These are phyloP conservation scores for Sminthurinus aureus DNA, from an alignment of 2,888 invertebrate species.

Conservation along the genomic window DNA sequence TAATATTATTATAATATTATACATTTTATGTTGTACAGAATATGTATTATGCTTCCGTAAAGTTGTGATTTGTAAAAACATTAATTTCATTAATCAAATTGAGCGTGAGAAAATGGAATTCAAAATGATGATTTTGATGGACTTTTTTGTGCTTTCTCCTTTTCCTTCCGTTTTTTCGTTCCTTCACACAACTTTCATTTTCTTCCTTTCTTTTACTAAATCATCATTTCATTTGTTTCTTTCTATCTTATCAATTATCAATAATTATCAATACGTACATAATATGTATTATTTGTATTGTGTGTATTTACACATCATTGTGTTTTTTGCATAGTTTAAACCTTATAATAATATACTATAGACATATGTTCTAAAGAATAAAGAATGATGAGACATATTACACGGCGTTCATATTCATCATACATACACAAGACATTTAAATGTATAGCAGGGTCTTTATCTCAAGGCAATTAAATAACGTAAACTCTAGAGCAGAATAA, in stretches of 20 bases:
- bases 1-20: too few species aligned
- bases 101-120: slow-evolving; percentile 20
- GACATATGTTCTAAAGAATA: too few species aligned
- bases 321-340: background rate
- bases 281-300: background rate
- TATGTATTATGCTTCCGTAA: background rate
- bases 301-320: background rate
- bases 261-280: background rate
- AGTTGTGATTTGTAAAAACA: background rate
- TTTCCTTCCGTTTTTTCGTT: too few species aligned
- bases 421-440: too few species aligned
- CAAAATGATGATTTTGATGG: too few species aligned
- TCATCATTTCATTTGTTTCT: background rate
- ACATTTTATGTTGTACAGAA: background rate
- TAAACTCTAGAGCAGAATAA: too few species aligned
- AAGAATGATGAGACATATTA: too few species aligned
- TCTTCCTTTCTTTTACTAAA: background rate
- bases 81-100: background rate
- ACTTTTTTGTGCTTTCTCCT: too few species aligned
- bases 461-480: slow-evolving; percentile 12
- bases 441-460: too few species aligned
- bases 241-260: background rate
- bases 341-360: too few species aligned
- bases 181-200: too few species aligned
- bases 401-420: too few species aligned